Conservation (phyloP, 2,113 vertebrate species). For the Electrona antarctica region DNA sequence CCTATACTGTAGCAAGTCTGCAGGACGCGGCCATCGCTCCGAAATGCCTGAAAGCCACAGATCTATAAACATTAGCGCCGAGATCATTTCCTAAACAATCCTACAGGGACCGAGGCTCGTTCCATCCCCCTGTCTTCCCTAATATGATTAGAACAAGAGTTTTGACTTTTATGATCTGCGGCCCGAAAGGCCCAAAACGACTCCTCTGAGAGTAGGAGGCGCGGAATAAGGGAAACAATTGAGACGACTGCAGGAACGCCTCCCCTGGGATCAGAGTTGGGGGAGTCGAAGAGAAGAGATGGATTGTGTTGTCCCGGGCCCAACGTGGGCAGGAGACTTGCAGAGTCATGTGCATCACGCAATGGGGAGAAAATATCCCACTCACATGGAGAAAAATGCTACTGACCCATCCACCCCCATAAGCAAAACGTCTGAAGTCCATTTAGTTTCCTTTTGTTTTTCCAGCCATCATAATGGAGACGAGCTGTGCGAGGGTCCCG, state of each 20-base stretch:
- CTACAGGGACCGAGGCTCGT: constrained; percentile 30
- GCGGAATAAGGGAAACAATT: constrained; percentile 48
- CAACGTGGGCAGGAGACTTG: constrained; percentile 48
- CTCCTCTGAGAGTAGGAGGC: constrained; percentile 57
- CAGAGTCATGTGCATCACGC: constrained; percentile 58
- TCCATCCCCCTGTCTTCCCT: constrained; percentile 33
- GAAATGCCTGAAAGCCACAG: constrained; percentile 35
- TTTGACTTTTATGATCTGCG: constrained; percentile 56
- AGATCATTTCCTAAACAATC: constrained; percentile 37
- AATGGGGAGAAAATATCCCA: constrained; percentile 34
- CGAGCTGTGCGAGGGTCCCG: constrained; percentile 32
- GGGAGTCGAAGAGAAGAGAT: constrained; percentile 46
- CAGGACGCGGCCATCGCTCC: neutral
- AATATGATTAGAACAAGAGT: constrained; percentile 56
- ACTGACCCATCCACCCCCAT: constrained; percentile 29
- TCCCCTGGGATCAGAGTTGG: constrained; percentile 50
- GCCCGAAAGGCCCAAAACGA: constrained; percentile 36
- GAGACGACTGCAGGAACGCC: constrained; percentile 50
- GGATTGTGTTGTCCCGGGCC: constrained; percentile 55
- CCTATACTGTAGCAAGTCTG: neutral
- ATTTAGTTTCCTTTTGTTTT: constrained; percentile 52
- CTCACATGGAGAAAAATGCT: constrained; percentile 47
- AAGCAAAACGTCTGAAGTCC: constrained; percentile 37
- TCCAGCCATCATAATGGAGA: constrained; percentile 47
- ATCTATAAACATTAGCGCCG: constrained; percentile 35